These are phyloP conservation scores for Cossypha heuglini DNA, from an alignment of 2,797 vertebrate genomes.

Conservation along the genomic window DNA sequence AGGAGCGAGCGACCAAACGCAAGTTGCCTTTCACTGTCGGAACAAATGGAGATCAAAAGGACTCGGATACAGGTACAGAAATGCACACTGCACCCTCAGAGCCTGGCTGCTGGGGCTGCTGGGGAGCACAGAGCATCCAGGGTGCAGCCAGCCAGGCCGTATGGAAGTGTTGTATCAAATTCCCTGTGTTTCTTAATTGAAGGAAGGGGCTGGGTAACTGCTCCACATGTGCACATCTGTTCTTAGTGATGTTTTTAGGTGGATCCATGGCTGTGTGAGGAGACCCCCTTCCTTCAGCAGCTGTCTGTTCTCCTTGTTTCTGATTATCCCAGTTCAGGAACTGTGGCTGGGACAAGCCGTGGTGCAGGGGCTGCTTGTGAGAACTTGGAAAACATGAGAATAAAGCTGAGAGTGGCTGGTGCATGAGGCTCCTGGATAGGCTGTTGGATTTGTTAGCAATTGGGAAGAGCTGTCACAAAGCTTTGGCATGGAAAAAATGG, in stretches of 20 bases:
- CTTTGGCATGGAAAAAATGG: background rate
- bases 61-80: constrained; percentile 93
- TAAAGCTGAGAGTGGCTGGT: background rate
- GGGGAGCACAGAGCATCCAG: rapidly evolving
- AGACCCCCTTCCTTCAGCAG: background rate
- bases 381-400: background rate
- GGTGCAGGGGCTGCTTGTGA: background rate
- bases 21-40: constrained; percentile 97
- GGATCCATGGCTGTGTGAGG: background rate
- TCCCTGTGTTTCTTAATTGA: rapidly evolving
- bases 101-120: rapidly evolving
- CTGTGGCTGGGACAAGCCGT: background rate
- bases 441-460: background rate
- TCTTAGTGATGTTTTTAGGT: background rate
- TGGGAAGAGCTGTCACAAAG: background rate
- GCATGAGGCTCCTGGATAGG: background rate
- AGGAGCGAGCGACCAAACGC: constrained; percentile 94
- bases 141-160: rapidly evolving
- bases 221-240: rapidly evolving
- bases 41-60: constrained; percentile 99
- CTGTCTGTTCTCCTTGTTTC: background rate
- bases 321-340: background rate
- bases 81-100: rapidly evolving
- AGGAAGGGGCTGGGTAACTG: background rate
- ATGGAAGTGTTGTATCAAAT: rapidly evolving